These are phyloP conservation scores for Sporophila hypoxantha DNA, from an alignment of 2,113 vertebrate species.

Conservation along the genomic window DNA sequence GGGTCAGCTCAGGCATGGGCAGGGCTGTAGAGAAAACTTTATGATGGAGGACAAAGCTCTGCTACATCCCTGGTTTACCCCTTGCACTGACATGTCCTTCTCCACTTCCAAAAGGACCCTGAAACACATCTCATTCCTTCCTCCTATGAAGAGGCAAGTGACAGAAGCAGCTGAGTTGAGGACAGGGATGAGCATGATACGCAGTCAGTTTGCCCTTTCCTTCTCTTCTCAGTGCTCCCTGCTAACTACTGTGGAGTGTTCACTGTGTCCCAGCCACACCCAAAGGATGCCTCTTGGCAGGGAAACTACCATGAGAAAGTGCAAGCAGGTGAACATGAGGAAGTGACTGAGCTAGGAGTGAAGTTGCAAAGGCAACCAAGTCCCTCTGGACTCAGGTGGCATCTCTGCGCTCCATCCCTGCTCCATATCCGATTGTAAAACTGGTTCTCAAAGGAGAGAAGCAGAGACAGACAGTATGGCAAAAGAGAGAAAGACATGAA, in stretches of 20 bases:
- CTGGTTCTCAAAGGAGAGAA: neutral
- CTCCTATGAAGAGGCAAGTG: neutral
- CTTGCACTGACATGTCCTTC: neutral
- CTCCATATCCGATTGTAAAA: neutral
- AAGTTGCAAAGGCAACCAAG: neutral
- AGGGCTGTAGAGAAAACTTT: neutral
- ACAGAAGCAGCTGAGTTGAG: neutral
- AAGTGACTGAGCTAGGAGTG: neutral
- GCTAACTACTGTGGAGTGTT: neutral
- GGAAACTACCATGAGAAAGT: neutral
- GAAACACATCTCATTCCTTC: neutral
- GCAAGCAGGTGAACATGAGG: neutral
- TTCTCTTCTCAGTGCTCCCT: neutral
- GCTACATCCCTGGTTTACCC: neutral
- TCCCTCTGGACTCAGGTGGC: neutral
- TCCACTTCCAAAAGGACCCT: neutral
- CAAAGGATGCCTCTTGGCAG: neutral
- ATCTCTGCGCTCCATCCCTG: neutral
- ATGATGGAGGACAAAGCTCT: neutral
- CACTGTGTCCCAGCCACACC: neutral
- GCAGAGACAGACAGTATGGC: neutral
- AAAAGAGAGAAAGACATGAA: neutral
- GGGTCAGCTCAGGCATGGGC: neutral
- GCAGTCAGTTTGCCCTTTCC: neutral
- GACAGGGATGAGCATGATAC: accelerated